Base-by-base conservation (phyloP, 2,888 invertebrate species). In the Macrophya annulata region DNA sequence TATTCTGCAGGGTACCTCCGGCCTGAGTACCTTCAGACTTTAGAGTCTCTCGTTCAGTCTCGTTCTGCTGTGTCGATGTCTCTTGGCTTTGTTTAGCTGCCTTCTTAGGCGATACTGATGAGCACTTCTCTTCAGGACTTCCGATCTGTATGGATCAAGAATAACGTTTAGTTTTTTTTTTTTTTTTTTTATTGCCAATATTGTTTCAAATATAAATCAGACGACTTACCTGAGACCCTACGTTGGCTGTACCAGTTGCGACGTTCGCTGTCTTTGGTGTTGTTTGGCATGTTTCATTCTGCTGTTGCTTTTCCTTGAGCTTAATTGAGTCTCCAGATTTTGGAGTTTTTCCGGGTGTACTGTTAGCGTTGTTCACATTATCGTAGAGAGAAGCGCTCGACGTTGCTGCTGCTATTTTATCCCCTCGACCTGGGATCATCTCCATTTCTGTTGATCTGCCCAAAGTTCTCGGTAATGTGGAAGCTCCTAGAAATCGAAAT, bases 351-450 rank as follows among this genome's bases (percentile, higher is more conserved):
- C 91, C 91, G 17, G 90, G 90, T 25, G 90, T 90, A 48, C 90
- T 89, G 43, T 89, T 91, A 6, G 91, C 89, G 87, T 92, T 92
- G 89, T 93, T 93, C 59, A 98, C 98, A 93, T 98, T 98, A 94
- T 98, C 98, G 92, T 98, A 98, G 77, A 98, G 95, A 84, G 98
- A 98, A 62, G 97, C 97, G 89, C 97, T 97, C 87, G 97, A 98
- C n/a, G 98, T 97, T 83, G 97, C 97, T 45, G 97, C 96, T 79
- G 97, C 96, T 86, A 97, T 97, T 93, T 97, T 97, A 88, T 96
- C 96, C 85, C 86, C 88, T 74, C 93, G 90, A 86, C 89, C 91
- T 59, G 92, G 91, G 17, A 94, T 92, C 72, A 95, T 94, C 85
- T 96, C 96, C 76, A 96, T 95, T 92, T 96, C 97, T 71, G 96